Evolutionary conservation across 2,797 vertebrate genomes (phyloP).

Genomic region (Tenualosa ilisha): DNA sequence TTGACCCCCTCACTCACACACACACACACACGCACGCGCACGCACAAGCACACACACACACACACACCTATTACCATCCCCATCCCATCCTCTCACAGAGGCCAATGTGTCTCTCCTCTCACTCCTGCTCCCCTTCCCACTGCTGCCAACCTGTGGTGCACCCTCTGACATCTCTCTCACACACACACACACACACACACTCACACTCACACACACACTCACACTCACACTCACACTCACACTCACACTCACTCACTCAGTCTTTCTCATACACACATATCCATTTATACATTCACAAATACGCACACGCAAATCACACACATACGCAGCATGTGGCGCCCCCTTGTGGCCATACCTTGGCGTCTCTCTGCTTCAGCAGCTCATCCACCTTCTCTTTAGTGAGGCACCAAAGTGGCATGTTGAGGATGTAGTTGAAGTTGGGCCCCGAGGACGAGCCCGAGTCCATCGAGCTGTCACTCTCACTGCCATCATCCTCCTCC

Average conservation of each 20-base stretch:
- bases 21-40: conserved; percentile 25
- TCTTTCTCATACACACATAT: not conserved
- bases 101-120: too few relatives aligned
- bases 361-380: conserved; percentile 91
- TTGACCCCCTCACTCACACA: not conserved
- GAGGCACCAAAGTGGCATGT: conserved; percentile 97
- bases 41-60: not conserved
- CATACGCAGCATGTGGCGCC: not conserved
- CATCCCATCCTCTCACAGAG: too few relatives aligned
- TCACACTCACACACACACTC: not conserved
- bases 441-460: conserved; percentile 88
- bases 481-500: conserved; percentile 86
- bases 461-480: conserved; percentile 86
- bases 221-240: not conserved
- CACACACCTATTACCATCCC: too few relatives aligned
- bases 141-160: too few relatives aligned
- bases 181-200: conserved; percentile 27
- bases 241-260: too few relatives aligned
- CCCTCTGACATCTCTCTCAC: too few relatives aligned
- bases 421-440: conserved; percentile 98
- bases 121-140: too few relatives aligned
- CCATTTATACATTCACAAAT: not conserved
- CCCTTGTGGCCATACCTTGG: conserved; percentile 76
- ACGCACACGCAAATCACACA: not conserved
- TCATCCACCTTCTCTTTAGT: conserved; percentile 97